These are phyloP conservation scores for Sakesphorus luctuosus DNA, from an alignment of 2,113 vertebrate genomes.

Conservation along the genomic window DNA sequence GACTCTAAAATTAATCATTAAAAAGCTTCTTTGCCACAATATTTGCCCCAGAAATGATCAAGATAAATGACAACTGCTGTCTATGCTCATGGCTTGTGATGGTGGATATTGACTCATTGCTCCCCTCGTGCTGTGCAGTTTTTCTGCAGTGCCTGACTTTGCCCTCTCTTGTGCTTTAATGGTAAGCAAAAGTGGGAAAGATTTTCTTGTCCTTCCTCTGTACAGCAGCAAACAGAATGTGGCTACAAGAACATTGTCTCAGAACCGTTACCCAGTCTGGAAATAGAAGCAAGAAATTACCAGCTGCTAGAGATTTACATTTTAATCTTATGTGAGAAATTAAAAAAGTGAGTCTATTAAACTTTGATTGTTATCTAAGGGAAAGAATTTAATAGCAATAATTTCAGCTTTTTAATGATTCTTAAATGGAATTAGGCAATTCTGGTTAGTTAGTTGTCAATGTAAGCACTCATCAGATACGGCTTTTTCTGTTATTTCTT, in stretches of 20 bases:
- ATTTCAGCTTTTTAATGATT: neutral
- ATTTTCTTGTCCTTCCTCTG: neutral
- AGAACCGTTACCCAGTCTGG: neutral
- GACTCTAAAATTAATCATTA: neutral
- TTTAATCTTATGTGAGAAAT: neutral
- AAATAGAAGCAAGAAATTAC: neutral
- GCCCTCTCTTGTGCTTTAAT: neutral
- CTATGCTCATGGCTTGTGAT: neutral
- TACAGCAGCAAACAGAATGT: fast-evolving
- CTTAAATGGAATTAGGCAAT: neutral
- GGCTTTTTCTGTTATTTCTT: neutral
- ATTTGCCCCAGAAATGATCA: neutral
- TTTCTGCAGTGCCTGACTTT: neutral
- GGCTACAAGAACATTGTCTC: neutral
- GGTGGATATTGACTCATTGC: neutral
- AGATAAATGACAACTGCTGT: neutral
- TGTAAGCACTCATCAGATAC: neutral
- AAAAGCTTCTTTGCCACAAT: neutral
- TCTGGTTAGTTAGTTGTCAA: neutral
- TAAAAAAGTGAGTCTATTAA: neutral
- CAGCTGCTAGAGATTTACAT: neutral
- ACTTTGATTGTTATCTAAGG: neutral
- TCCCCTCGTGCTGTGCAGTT: neutral
- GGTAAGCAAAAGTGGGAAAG: neutral
- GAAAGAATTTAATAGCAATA: neutral